These are phyloP conservation scores for Eupithecia exiguata DNA, from an alignment of 2,888 invertebrate species.

Conservation along the genomic window DNA sequence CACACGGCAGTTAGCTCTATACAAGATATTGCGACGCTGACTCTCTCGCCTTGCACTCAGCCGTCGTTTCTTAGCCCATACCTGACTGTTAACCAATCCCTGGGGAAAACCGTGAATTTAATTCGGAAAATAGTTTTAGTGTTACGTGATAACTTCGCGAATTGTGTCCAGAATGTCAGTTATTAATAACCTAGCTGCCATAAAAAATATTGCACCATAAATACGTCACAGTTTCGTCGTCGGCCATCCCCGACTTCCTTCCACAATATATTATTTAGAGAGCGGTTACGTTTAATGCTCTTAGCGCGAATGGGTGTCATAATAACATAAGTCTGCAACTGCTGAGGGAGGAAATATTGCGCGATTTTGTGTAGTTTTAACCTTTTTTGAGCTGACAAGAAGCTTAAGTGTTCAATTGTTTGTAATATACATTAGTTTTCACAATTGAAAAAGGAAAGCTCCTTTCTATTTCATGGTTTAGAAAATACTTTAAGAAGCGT, in stretches of 20 bases:
- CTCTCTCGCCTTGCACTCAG: too few relatives aligned
- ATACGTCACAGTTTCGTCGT: conserved; percentile 9
- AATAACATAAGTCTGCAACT: conserved; percentile 32
- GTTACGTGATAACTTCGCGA: too few relatives aligned
- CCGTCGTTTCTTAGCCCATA: too few relatives aligned
- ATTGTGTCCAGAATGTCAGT: too few relatives aligned
- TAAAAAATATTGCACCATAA: neutral
- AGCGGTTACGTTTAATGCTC: conserved; percentile 47
- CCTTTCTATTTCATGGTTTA: neutral
- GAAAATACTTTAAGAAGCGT: neutral
- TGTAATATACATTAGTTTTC: neutral
- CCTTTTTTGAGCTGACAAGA: conserved; percentile 8
- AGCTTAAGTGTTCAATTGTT: neutral
- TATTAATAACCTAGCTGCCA: too few relatives aligned
- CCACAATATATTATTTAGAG: conserved; percentile 46
- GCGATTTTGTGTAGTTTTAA: conserved; percentile 21
- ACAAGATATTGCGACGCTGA: too few relatives aligned
- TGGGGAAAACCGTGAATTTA: too few relatives aligned
- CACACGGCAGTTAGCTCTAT: too few relatives aligned
- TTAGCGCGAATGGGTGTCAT: conserved; percentile 45
- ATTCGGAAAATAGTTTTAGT: too few relatives aligned
- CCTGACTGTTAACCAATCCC: too few relatives aligned
- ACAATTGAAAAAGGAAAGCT: neutral
- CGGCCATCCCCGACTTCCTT: conserved; percentile 31
- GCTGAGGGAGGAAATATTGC: conserved; percentile 30